These are phyloP conservation scores for Chrysocyon brachyurus DNA, from an alignment of 2,797 vertebrate genomes.

Conservation along the genomic window DNA sequence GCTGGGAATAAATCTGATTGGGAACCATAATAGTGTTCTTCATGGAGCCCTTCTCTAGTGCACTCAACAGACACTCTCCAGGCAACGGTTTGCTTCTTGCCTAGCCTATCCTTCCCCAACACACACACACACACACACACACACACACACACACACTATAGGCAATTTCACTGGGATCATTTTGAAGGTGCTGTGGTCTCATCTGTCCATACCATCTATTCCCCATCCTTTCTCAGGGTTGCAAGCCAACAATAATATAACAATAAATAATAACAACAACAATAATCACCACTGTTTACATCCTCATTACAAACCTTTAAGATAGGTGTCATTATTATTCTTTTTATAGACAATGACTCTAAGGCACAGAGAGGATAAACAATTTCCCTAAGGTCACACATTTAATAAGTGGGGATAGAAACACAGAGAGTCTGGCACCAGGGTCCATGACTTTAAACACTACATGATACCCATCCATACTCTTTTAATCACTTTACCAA, in stretches of 20 bases:
- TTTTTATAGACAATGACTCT: neutral
- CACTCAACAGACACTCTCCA: neutral
- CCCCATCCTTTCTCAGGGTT: neutral
- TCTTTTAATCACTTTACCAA: conserved; percentile 30
- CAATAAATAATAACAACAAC: neutral
- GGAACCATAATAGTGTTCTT: neutral
- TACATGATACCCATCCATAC: neutral
- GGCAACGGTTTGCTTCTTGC: neutral
- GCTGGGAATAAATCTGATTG: neutral
- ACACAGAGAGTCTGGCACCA: neutral
- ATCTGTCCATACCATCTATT: neutral
- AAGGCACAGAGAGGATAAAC: neutral
- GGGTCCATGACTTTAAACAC: neutral
- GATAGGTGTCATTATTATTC: neutral
- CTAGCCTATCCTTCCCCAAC: neutral
- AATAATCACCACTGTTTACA: neutral
- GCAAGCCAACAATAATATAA: neutral
- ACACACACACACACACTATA: neutral
- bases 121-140: neutral
- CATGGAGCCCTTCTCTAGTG: neutral
- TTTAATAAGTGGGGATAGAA: neutral
- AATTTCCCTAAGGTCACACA: neutral
- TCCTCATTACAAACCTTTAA: neutral
- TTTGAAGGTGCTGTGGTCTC: neutral
- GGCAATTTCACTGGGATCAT: conserved; percentile 13